Percentiles rank a stretch among this genome's conserved stretches.
These are phyloP conservation scores for Tychaedon coryphoeus DNA, from an alignment of 2,113 vertebrate genomes.

Conservation along the genomic window DNA sequence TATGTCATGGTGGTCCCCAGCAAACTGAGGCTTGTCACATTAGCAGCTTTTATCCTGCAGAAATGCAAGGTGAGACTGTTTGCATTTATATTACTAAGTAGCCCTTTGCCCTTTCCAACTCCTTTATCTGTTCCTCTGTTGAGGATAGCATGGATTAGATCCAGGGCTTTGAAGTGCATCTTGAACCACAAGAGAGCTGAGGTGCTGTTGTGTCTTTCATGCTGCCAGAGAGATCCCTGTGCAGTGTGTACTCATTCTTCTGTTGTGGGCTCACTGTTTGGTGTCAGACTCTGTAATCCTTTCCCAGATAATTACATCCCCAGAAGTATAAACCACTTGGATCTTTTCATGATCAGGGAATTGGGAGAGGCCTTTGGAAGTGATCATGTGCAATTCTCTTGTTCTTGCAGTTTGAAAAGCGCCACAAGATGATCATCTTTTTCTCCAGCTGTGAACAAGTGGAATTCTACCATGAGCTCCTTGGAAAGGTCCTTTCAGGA, in stretches of 20 bases:
- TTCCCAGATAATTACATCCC: background rate
- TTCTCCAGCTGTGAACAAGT: slow-evolving; percentile 92
- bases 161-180: background rate
- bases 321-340: background rate
- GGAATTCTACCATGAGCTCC: slow-evolving; percentile 85
- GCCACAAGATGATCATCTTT: slow-evolving; percentile 90
- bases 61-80: slow-evolving; percentile 83
- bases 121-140: background rate
- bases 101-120: background rate
- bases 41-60: slow-evolving; percentile 89
- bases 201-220: background rate
- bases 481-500: slow-evolving; percentile 78
- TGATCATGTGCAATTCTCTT: background rate
- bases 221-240: background rate
- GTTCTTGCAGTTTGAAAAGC: slow-evolving; percentile 77
- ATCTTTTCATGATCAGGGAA: background rate
- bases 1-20: slow-evolving; percentile 87
- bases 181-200: background rate
- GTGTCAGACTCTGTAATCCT: background rate
- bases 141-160: background rate
- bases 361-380: background rate
- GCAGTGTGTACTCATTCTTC: background rate
- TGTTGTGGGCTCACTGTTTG: background rate
- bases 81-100: background rate
- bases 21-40: slow-evolving; percentile 89